Base-by-base conservation (phyloP, 1,140 invertebrate genomes). In the Calliopsis andreniformis region DNA sequence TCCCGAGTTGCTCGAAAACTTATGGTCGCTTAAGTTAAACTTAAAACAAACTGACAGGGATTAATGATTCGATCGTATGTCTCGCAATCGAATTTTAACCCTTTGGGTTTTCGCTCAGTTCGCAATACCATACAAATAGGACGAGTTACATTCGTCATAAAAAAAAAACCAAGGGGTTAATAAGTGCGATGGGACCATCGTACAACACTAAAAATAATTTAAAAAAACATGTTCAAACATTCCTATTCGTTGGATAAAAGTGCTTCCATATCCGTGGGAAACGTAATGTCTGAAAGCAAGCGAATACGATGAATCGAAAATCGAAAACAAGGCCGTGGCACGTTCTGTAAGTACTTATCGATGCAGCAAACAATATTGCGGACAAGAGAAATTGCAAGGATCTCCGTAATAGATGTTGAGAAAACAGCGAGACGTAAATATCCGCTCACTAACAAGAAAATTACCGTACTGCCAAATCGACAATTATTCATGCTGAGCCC, bases 381-480 rank as follows among this genome's bases (percentile, higher is more conserved):
- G 20, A 39, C 2, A n/a, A 51, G 49, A 64, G 63, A 63, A 39
- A 4, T 43, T 45, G 55, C 42, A 23, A 51, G 42, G n/a, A 51
- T 42, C 32, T 69, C 25, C 42, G 32, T 53, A 42, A 28, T 32
- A 28, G 39, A 68, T n/a, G 12, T 12, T 45, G 67, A 77, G 42
- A 64, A 32, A 73, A 51, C 64, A 72, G 53, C 80, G 58, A 77
- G 69, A 83, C 86, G 75, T 85, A 87, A 87, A 83, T 86, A 86
- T 86, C 79, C 84, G 79, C 86, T 88, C 85, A 88, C 84, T 84
- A 78, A 90, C 69, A 87, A 85, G 82, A 87, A 89, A 89, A 91
- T 89, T 91, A 86, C 89, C 89, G 89, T 91, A 92, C 91, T 92
- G 91, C 91, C 91, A 92, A 92, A 92, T 90, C 87, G 90, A 92